Evolutionary conservation across 2,888 invertebrate genomes (phyloP).

Genomic region (Lasioglossum marginatum): DNA sequence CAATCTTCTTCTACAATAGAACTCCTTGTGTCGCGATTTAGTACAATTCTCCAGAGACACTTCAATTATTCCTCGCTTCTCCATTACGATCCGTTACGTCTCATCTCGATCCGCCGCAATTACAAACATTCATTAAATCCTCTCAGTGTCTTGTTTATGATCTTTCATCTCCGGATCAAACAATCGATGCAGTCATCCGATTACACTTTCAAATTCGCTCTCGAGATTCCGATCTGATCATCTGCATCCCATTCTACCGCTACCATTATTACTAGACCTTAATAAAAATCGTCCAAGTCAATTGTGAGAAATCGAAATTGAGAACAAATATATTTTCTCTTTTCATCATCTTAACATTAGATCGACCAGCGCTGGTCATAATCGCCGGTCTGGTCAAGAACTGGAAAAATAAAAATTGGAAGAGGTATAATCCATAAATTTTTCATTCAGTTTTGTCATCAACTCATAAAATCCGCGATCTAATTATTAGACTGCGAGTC

Average conservation of each 20-base stretch:
- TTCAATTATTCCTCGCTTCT: neutral
- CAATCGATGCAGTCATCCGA: neutral
- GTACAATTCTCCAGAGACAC: neutral
- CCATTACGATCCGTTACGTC: neutral
- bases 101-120: neutral
- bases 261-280: neutral
- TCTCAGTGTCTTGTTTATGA: neutral
- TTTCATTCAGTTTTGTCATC: too few relatives aligned
- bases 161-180: neutral
- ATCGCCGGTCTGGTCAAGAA: too few relatives aligned
- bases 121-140: neutral
- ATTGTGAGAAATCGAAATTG: too few relatives aligned
- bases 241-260: neutral
- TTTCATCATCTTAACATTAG: too few relatives aligned
- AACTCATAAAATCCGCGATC: too few relatives aligned
- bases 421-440: too few relatives aligned
- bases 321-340: too few relatives aligned
- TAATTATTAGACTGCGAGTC: too few relatives aligned
- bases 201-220: neutral
- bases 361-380: too few relatives aligned
- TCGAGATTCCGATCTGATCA: neutral
- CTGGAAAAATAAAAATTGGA: too few relatives aligned
- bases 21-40: neutral
- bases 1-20: neutral
- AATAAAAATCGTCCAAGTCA: too few relatives aligned